phyloP scores from a whole-genome alignment of 1,140 invertebrate species.

The Leptopilina clavipes region DNA sequence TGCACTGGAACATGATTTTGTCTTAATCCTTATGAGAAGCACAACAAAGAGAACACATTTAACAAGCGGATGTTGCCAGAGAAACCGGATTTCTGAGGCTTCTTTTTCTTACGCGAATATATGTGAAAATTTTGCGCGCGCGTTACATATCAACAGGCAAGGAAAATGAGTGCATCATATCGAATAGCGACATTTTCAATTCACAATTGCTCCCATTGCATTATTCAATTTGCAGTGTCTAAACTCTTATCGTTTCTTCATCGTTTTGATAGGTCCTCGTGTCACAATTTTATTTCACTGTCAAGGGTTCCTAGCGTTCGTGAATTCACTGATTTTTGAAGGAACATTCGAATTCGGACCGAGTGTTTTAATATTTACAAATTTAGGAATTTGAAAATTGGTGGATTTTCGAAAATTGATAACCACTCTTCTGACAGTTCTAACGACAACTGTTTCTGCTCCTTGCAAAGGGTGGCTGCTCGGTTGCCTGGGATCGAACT shows the following conservation, averaged over 20 bases:
- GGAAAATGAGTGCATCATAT: conserved; percentile 16
- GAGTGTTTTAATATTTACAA: no score
- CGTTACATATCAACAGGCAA: conserved; percentile 15
- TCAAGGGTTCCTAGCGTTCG: neutral
- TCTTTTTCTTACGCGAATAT: neutral
- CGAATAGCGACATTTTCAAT: neutral
- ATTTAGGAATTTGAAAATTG: neutral
- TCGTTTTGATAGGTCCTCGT: neutral
- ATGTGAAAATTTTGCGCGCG: neutral
- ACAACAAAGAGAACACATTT: conserved; percentile 35
- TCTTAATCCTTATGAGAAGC: neutral
- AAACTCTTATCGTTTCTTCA: neutral
- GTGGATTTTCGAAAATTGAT: no score
- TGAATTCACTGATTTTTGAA: neutral
- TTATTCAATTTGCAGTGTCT: neutral
- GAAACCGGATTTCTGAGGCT: conserved; percentile 34
- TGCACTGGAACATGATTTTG: conserved; percentile 85
- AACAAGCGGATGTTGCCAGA: neutral
- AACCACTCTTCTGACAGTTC: conserved; percentile 46
- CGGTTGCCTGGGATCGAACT: conserved; percentile 74
- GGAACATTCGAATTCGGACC: no score
- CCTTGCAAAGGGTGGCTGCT: conserved; percentile 66
- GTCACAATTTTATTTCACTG: neutral
- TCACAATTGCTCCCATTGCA: neutral
- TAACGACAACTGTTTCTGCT: conserved; percentile 52